Evolutionary conservation across 2,797 vertebrate species (phyloP), one percentile per base, ranked within the genome.

Genomic region (Otus scops): DNA sequence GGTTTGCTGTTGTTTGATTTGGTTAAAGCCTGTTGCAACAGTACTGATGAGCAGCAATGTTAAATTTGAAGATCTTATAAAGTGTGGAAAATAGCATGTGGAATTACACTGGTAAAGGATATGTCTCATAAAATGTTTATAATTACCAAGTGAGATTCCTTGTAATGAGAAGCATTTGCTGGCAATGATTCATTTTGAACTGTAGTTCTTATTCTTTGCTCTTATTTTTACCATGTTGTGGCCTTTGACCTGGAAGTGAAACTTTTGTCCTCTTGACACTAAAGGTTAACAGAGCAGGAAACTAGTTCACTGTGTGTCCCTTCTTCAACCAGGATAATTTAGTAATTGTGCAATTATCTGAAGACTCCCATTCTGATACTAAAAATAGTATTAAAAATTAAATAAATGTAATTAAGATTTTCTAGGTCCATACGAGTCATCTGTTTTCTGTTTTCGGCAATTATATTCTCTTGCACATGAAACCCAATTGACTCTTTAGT

Each of bases 211-310:
- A 98, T 97, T 97, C 97, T 98, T 98, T 95, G 95, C 98, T 98
- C 97, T 98, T 98, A 98, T 98, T 98, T 98, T 99, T 98, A 98
- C 98, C 98, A 98, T 84, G 97, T 97, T 94, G 96, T 97, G 98
- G 98, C 98, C 98, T 99, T 99, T 99, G 99, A 98, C 98, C 98
- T 98, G 98, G 98, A 98, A 98, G 99, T 98, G 99, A 99, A 99
- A 98, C 97, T 95, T 88, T 88, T 97, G 97, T 98, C 97, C 97
- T 97, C 85, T 97, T 98, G 98, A 98, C 98, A 98, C 98, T 97
- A 98, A 97, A 98, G 99, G 99, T 99, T 98, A 99, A 98, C 95
- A 96, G 98, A 98, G 98, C 99, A 99, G 99, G 99, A 99, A 99
- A 98, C 98, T 89, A 77, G 98, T 98, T 98, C 98, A 97, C 87